These are phyloP conservation scores for Cydia fagiglandana DNA, from an alignment of 1,140 invertebrate species.

Conservation along the genomic window DNA sequence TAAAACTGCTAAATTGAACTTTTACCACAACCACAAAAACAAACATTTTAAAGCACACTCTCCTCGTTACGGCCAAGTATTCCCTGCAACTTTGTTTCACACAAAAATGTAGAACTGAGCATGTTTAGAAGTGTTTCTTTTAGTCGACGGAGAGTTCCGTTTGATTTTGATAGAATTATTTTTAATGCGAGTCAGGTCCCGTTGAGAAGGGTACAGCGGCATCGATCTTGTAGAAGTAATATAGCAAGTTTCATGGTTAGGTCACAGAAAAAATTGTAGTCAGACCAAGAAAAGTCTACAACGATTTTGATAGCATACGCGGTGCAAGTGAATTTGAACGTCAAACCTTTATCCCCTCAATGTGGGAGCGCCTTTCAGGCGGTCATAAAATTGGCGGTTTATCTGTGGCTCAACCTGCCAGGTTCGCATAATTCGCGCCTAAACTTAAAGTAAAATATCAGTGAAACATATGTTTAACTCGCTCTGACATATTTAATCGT, in stretches of 20 bases:
- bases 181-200: constrained; percentile 17
- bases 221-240: not conserved
- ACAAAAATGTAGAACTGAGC: not conserved
- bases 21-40: constrained; percentile 2
- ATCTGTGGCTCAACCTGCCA: too few species aligned
- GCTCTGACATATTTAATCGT: too few species aligned
- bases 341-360: too few species aligned
- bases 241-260: not conserved
- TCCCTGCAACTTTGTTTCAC: not conserved
- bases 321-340: too few species aligned
- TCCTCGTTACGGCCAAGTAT: constrained; percentile 7
- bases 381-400: too few species aligned
- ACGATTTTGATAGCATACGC: too few species aligned
- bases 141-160: constrained; percentile 22
- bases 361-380: too few species aligned
- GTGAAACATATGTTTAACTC: too few species aligned
- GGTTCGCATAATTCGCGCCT: too few species aligned
- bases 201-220: constrained; percentile 11
- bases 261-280: not conserved
- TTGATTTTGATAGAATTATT: constrained; percentile 14
- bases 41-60: constrained; percentile 3
- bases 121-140: not conserved
- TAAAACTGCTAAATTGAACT: not conserved
- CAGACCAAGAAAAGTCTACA: too few species aligned
- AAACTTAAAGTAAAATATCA: too few species aligned